Evolutionary conservation across 1,140 invertebrate genomes (phyloP).

Genomic region (Cotesia vestalis): DNA sequence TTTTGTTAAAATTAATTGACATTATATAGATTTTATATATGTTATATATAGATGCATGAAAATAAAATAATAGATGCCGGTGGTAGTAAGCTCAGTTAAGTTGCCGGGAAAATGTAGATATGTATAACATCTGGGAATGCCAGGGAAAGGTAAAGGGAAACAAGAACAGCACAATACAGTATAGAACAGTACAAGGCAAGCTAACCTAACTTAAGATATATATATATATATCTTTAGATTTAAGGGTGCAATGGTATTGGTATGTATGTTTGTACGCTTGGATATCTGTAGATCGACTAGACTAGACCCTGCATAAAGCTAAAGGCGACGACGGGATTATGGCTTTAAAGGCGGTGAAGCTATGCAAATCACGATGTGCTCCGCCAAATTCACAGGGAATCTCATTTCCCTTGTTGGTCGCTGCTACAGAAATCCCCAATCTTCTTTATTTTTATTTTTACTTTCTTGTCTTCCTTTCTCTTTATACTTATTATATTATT

Average conservation of each 20-base stretch:
- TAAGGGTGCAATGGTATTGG: no score
- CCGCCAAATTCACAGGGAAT: constrained; percentile 28
- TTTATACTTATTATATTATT: no score
- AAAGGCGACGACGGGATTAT: constrained; percentile 31
- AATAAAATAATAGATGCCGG: not conserved
- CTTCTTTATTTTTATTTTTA: no score
- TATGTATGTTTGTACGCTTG: no score
- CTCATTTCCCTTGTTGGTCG: constrained; percentile 26
- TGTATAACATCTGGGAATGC: not conserved
- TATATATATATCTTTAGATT: no score
- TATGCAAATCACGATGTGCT: constrained; percentile 31
- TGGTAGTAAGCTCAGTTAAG: constrained; percentile 21
- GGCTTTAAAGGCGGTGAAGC: constrained; percentile 22
- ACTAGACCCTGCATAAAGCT: constrained; percentile 23
- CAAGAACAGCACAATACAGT: not conserved
- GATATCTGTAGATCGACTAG: constrained; percentile 5
- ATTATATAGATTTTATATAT: not conserved
- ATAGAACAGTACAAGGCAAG: no score
- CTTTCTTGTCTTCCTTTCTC: no score
- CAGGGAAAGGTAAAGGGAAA: not conserved
- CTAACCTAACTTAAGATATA: no score
- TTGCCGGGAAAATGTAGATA: constrained; percentile 4
- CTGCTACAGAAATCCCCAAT: constrained; percentile 12
- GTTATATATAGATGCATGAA: constrained; percentile 6
- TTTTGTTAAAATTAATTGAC: not conserved